Evolutionary conservation across 64 coral and sea anemone genomes (phyloP).

Genomic region (Anthopleura sola): DNA sequence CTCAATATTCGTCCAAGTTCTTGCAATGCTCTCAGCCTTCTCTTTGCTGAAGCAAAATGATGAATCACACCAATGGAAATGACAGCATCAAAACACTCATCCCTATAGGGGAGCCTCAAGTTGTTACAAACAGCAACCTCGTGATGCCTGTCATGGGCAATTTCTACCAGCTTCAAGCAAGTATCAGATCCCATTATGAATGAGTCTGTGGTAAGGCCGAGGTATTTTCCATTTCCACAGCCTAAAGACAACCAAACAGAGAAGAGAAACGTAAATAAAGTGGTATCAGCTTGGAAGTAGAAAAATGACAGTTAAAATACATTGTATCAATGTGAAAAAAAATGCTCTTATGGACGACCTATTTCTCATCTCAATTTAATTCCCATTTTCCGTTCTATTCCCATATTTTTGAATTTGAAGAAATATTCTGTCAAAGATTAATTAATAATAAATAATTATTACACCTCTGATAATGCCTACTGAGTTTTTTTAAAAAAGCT

Average conservation of each 20-base stretch:
- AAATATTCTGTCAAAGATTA: too few species aligned
- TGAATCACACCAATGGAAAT: slow-evolving; percentile 99
- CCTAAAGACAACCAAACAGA: slow-evolving; percentile 35
- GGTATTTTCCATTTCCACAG: slow-evolving; percentile 89
- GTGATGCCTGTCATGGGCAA: slow-evolving; percentile 63
- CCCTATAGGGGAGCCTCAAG: slow-evolving; percentile 70
- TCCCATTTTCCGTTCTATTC: background rate
- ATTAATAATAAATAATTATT: too few species aligned
- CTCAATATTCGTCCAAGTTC: slow-evolving; percentile 75
- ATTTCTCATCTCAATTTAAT: background rate
- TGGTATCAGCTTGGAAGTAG: background rate
- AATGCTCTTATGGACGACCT: too few species aligned
- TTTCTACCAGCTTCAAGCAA: slow-evolving; percentile 65
- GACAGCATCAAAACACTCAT: slow-evolving; percentile 76
- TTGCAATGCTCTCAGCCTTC: slow-evolving; percentile 65
- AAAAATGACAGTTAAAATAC: background rate
- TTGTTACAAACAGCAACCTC: slow-evolving; percentile 84
- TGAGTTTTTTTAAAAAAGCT: too few species aligned
- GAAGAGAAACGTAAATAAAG: background rate
- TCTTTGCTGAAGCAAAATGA: slow-evolving; percentile 82
- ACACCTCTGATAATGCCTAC: too few species aligned
- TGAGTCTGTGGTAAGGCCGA: slow-evolving; percentile 51
- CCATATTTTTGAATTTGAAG: too few species aligned
- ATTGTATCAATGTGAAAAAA: background rate
- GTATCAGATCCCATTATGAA: slow-evolving; percentile 71